Conservation (phyloP, 1,140 invertebrate genomes). For the Zaprionus ornatus region DNA sequence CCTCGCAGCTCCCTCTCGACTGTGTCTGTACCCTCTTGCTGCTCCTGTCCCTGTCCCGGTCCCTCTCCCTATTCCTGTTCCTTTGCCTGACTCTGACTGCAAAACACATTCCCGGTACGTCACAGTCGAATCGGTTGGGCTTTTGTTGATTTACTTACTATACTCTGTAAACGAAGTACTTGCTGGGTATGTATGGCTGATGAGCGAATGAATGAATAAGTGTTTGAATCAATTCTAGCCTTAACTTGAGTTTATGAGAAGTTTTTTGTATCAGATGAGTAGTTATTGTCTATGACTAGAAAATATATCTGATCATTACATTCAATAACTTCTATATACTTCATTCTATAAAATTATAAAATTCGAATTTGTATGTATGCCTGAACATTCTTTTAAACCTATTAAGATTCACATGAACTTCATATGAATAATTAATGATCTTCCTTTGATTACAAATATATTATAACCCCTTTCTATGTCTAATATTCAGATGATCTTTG, state of each 20-base stretch:
- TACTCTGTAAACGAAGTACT: background rate
- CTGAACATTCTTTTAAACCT: too few relatives aligned
- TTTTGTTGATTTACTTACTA: slow-evolving; percentile 46
- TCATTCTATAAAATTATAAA: too few relatives aligned
- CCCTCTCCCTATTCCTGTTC: slow-evolving; percentile 3
- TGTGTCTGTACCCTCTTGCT: background rate
- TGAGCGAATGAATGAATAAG: background rate
- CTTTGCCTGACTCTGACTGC: slow-evolving; percentile 44
- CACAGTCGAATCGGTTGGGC: slow-evolving; percentile 55
- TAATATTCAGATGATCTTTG: too few relatives aligned
- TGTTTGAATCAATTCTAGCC: background rate
- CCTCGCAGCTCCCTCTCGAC: slow-evolving; percentile 2
- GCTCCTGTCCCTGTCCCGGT: background rate
- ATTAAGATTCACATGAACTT: too few relatives aligned
- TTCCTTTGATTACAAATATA: too few relatives aligned
- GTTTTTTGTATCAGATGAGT: too few relatives aligned
- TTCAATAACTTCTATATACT: too few relatives aligned
- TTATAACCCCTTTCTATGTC: too few relatives aligned
- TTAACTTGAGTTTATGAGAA: background rate
- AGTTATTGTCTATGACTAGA: too few relatives aligned
- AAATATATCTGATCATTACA: too few relatives aligned
- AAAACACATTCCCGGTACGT: slow-evolving; percentile 59
- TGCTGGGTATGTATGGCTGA: background rate
- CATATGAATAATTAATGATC: too few relatives aligned
- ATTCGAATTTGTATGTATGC: too few relatives aligned